Conservation (phyloP, 2,888 invertebrate genomes). For the Cheilosia scutellata region DNA sequence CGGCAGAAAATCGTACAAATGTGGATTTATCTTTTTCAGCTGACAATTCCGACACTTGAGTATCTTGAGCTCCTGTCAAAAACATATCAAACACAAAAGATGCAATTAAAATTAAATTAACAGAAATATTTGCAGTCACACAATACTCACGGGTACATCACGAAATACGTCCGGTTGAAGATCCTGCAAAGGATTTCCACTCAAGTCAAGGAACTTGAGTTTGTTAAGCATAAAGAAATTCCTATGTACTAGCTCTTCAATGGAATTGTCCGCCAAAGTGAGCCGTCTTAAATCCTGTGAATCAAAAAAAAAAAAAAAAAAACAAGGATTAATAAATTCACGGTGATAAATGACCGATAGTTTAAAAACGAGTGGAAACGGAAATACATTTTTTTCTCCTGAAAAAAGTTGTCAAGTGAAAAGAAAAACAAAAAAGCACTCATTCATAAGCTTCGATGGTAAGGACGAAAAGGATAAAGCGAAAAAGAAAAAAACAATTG, state of each 20-base stretch:
- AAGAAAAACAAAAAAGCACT: neutral
- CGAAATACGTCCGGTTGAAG: conserved; percentile 92
- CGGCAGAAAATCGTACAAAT: conserved; percentile 91
- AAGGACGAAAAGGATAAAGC: conserved; percentile 12
- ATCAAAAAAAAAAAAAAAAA: conserved; percentile 48
- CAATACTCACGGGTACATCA: conserved; percentile 86
- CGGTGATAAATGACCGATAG: conserved; percentile 9
- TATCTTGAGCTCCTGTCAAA: conserved; percentile 87
- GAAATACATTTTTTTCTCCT: too few relatives aligned
- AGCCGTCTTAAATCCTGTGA: conserved; percentile 87
- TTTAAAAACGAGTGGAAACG: conserved; percentile 5
- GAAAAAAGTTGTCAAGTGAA: too few relatives aligned
- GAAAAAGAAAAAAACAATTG: conserved; percentile 39
- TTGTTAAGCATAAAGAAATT: conserved; percentile 90
- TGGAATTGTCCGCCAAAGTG: conserved; percentile 88
- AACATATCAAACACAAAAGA: conserved; percentile 15
- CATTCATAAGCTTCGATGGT: conserved; percentile 1
- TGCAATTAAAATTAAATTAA: conserved; percentile 1
- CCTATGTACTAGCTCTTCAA: conserved; percentile 88
- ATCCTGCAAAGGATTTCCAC: conserved; percentile 90
- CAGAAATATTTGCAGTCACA: neutral
- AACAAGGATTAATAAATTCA: conserved; percentile 36
- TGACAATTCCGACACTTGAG: conserved; percentile 90
- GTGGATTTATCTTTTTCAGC: conserved; percentile 90
- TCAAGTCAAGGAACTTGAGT: conserved; percentile 89